phyloP scores from a whole-genome alignment of 53 echinoderm and acorn worm species.

The Echinometra lucunter region DNA sequence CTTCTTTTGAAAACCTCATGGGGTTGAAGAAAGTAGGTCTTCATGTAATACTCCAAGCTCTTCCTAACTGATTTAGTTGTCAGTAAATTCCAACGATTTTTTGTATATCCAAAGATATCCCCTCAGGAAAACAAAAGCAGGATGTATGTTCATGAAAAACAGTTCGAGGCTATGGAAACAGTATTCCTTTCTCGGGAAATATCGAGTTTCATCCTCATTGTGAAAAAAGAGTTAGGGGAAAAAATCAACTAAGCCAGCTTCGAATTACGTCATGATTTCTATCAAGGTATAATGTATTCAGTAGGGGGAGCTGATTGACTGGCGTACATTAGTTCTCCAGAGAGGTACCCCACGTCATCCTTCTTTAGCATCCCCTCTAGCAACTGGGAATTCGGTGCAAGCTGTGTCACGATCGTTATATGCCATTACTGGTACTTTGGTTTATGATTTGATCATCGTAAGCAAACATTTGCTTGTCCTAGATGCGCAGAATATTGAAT shows the following conservation, averaged over 20 bases:
- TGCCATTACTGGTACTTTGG: slow-evolving; percentile 37
- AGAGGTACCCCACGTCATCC: not conserved
- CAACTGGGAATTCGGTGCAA: slow-evolving; percentile 4
- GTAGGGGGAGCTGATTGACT: not conserved
- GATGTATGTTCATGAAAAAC: too few species aligned
- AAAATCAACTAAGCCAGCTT: not conserved
- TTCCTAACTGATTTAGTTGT: not conserved
- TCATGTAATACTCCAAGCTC: not conserved
- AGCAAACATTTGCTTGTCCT: slow-evolving; percentile 45
- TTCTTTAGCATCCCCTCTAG: slow-evolving; percentile 1
- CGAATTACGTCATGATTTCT: slow-evolving; percentile 35
- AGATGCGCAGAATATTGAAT: slow-evolving; percentile 23
- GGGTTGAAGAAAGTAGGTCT: not conserved
- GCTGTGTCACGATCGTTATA: slow-evolving; percentile 51
- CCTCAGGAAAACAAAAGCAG: not conserved
- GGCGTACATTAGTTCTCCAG: slow-evolving; percentile 2
- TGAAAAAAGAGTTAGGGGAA: not conserved
- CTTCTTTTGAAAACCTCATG: not conserved
- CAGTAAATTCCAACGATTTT: slow-evolving; percentile 4
- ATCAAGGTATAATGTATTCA: slow-evolving; percentile 18
- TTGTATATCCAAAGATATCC: not conserved
- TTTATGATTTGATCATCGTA: slow-evolving; percentile 44
- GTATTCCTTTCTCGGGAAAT: slow-evolving; percentile 1
- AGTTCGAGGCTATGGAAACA: not conserved
- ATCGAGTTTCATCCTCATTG: slow-evolving; percentile 19